Base-by-base conservation (phyloP, 2,113 vertebrate genomes). In the Corynorhinus townsendii region DNA sequence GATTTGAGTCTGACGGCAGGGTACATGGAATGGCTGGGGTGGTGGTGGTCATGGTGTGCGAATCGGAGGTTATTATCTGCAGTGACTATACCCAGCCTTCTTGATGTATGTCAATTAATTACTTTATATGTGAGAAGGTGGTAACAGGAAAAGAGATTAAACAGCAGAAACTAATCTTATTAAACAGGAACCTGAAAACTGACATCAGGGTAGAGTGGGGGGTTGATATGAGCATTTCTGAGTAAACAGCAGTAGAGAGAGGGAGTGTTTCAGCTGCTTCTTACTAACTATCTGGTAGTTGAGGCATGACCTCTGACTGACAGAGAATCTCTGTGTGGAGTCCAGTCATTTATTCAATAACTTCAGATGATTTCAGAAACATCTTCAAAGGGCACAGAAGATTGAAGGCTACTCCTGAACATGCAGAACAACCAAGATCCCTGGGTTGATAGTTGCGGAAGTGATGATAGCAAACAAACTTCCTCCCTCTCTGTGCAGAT, bases 71-170 rank as follows among this genome's bases (percentile, higher is more conserved):
- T 66, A 20, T 9, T 4, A 40, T 19, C 59, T 72, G 26, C 66
- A 72, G 49, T 56, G 11, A 30, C 66, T 76, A 28, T 71, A 54
- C 54, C 43, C 45, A 40, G 12, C 59, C 82, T n/a, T 80, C 30
- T 72, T 66, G 91, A 89, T 79, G 19, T n/a, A 8, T 2, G 8
- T 54, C 11, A 30, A 6, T 35, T 81, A 68, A 40, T 64, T 54
- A 35, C 72, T 77, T 80, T 81, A 81, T 83, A 22, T 64, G 11
- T 52, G 43, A 90, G 49, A 69, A 64, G 11, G 24, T 56, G 68
- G 22, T 71, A 68, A 86, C 85, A 82, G 76, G 40, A 24, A 86
- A 92, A 90, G 73, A 75, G 56, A 76, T 89, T 28, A 52, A 89
- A 82, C 22, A 79, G 33, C 35, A 90, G 71, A 75, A 81, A 35